These are phyloP conservation scores for Urocitellus parryii DNA, from an alignment of 2,113 vertebrate species.

Conservation along the genomic window DNA sequence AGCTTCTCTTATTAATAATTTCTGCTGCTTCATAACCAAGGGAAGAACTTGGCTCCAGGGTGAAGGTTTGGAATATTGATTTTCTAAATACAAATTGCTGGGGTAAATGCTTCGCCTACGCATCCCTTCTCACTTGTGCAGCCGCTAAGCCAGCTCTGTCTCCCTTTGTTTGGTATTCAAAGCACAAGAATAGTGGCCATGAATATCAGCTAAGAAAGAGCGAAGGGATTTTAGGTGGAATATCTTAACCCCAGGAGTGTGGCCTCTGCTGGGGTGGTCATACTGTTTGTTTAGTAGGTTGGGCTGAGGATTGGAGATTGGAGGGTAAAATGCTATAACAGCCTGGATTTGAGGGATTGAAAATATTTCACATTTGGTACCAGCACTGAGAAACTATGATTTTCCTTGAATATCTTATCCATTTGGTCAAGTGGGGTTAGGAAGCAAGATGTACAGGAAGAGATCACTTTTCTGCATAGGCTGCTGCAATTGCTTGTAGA, in stretches of 20 bases:
- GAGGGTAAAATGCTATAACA: not conserved
- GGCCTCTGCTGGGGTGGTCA: conserved; percentile 60
- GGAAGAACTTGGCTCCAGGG: not conserved
- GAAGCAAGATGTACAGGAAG: not conserved
- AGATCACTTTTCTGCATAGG: not conserved
- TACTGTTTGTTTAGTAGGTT: conserved; percentile 58
- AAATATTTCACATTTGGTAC: conserved; percentile 34
- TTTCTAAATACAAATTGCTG: conserved; percentile 19
- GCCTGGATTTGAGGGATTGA: conserved; percentile 45
- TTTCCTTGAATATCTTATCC: not conserved
- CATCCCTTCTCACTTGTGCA: not conserved
- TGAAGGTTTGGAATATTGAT: conserved; percentile 20
- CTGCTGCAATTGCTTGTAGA: not conserved
- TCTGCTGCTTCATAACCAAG: conserved; percentile 7
- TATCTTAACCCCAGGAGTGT: conserved; percentile 76
- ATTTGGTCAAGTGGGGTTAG: conserved; percentile 60
- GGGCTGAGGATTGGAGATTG: conserved; percentile 9
- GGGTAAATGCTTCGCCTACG: not conserved
- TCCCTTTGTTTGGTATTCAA: conserved; percentile 79
- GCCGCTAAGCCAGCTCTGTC: conserved; percentile 35
- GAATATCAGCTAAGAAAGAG: conserved; percentile 75
- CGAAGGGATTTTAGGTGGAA: conserved; percentile 67
- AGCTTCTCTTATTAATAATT: conserved; percentile 17
- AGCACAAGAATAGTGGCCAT: conserved; percentile 71
- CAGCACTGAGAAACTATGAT: not conserved